These are phyloP conservation scores for Strigamia maritima DNA, from an alignment of 2,888 invertebrate species.

Conservation along the genomic window DNA sequence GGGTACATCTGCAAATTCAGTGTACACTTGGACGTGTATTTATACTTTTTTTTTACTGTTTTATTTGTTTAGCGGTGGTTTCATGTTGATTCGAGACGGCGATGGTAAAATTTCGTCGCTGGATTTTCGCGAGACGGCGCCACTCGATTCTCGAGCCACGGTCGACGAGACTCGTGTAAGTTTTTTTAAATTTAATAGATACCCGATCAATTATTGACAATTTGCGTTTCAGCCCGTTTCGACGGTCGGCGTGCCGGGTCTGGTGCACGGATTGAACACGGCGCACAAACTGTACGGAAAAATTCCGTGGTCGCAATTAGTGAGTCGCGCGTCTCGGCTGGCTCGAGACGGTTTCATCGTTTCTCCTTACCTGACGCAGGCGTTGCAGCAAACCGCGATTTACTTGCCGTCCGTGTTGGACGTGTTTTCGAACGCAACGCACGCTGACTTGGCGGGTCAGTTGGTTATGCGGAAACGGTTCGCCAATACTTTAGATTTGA, in stretches of 20 bases:
- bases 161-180: background rate
- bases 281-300: constrained; percentile 60
- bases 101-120: constrained; percentile 59
- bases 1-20: constrained; percentile 58
- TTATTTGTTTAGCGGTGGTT: constrained; percentile 63
- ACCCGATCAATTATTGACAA: too few species aligned
- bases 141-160: constrained; percentile 42
- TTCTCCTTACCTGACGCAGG: constrained; percentile 16
- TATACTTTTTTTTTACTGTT: constrained; percentile 37
- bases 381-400: background rate
- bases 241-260: constrained; percentile 57
- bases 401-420: background rate
- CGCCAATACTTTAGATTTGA: background rate
- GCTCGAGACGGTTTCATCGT: constrained; percentile 52
- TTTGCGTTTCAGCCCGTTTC: background rate
- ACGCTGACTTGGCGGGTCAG: background rate
- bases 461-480: background rate
- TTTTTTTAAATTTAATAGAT: background rate
- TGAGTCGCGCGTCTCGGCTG: constrained; percentile 60
- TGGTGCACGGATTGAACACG: constrained; percentile 61
- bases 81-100: constrained; percentile 70
- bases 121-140: constrained; percentile 58
- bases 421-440: background rate
- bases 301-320: constrained; percentile 60
- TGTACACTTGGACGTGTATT: background rate